phyloP scores from a whole-genome alignment of 2,113 vertebrate species.

The Mobula birostris region DNA sequence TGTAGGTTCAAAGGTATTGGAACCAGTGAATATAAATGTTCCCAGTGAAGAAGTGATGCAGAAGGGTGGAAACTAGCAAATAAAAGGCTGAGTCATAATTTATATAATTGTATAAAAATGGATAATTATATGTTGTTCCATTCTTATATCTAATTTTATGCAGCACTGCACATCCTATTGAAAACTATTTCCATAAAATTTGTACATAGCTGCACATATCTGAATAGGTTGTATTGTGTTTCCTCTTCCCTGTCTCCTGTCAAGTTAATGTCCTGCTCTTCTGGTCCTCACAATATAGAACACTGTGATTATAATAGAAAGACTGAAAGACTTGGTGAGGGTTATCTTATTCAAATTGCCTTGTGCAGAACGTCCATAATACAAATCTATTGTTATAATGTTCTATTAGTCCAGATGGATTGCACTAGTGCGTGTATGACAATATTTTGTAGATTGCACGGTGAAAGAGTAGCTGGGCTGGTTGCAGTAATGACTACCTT shows the following conservation, averaged over 20 bases:
- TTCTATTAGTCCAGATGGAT: background rate
- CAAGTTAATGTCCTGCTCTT: background rate
- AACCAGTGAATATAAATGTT: background rate
- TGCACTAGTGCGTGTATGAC: background rate
- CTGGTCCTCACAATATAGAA: background rate
- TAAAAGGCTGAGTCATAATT: background rate
- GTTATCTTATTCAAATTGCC: background rate
- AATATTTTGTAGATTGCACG: background rate
- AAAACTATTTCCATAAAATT: background rate
- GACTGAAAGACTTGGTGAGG: background rate
- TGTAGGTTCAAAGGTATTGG: background rate
- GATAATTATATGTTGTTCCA: background rate
- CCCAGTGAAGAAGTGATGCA: background rate
- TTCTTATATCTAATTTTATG: background rate
- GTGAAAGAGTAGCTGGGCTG: background rate
- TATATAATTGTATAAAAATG: background rate
- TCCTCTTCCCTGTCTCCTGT: background rate
- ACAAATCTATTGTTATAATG: background rate
- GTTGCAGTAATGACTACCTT: too few species aligned
- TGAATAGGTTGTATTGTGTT: background rate
- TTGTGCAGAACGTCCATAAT: background rate
- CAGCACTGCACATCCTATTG: background rate
- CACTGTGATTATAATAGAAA: background rate
- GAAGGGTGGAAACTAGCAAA: background rate
- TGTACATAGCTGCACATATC: too few species aligned